Evolutionary conservation across 2,888 invertebrate genomes (phyloP), one percentile per base, ranked within the genome.

Genomic region (Melangyna quadrimaculata): DNA sequence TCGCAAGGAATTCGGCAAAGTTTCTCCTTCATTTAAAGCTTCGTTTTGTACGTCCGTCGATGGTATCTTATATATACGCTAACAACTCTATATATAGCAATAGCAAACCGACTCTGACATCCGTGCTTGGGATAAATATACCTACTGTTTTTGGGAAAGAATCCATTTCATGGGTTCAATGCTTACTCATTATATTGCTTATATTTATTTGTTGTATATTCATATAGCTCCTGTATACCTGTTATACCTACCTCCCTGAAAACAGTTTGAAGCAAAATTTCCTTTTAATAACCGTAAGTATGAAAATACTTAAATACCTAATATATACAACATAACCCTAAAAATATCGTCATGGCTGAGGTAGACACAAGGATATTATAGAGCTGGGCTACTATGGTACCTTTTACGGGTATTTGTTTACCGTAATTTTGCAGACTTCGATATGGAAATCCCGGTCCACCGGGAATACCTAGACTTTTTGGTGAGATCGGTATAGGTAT

Each of bases 341-440:
- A 43, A 24, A 51, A 17, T 10, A 45, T 40, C 55, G 57, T 77
- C 69, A 43, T 70, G 53, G 10, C 40, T 27, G 14, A 29, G 27
- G 12, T 12, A 32, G 32, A 8, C 17, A 3, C 22, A 57, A 7
- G 0, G 8, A 2, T 8, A 22, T n/a, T 4, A 14, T 29, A 40
- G 24, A 43, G 32, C n/a, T 17, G 17, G 12, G 10, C 27, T n/a
- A 40, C 24, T 14, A 24, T n/a, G n/a, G 14, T 32, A 14, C 12
- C 10, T 63, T 51, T 51, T 27, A 27, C 8, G 27, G 55, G 27
- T 79, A 59, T 75, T 57, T 75, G 79, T 75, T 74, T 57, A 53
- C 48, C 61, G 69, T 55, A 43, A 79, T 80, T 84, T 84, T 84
- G 72, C 67, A 77, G 35, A 65, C 67, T 84, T 77, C 69, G 43